Evolutionary conservation across 2,113 vertebrate genomes (phyloP), one percentile per base, ranked within the genome.

Genomic region (Sakesphorus luctuosus): DNA sequence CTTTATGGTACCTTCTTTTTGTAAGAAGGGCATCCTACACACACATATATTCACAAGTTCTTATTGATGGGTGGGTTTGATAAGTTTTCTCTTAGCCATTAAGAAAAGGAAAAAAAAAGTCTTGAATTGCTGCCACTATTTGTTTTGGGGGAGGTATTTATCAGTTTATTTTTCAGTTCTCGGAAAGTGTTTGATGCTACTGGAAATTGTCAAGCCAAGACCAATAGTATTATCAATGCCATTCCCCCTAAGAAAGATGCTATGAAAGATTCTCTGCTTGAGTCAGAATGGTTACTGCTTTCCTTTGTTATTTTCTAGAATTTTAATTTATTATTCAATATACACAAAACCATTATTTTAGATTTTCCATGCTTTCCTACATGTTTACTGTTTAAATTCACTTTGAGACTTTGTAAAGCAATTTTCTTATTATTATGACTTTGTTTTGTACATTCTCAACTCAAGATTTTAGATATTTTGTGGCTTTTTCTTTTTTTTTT

Each of bases 381-480:
- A 31, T 84, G 80, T 97, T 91, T 90, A 90, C 49, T 96, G 78
- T 97, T 97, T 90, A 92, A 96, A 81, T 84, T 80, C 8, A 71
- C 88, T 88, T 76, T 89, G 77, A 93, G 73, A 95, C 82, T 91
- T 93, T 97, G 96, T 97, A 97, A 97, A 97, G 59, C 84, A 59
- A 36, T 88, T 97, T 96, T 95, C 94, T 95, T 97, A 95, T 97
- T 97, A 96, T 93, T 78, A 93, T 93, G n/a, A 96, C 80, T 93
- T 95, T 78, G 90, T 97, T 97, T 97, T 97, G 96, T 97, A 97
- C 94, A 95, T 96, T 95, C 68, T 97, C 94, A 93, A 74, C 79
- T 87, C 63, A 93, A 92, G 67, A 84, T 94, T 97, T 97, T 94
- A 96, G 93, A 88, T 88, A 88, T 94, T 95, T 89, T 89, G 94